Evolutionary conservation across 2,888 invertebrate genomes (phyloP).

Genomic region (Tupiocoris notatus): DNA sequence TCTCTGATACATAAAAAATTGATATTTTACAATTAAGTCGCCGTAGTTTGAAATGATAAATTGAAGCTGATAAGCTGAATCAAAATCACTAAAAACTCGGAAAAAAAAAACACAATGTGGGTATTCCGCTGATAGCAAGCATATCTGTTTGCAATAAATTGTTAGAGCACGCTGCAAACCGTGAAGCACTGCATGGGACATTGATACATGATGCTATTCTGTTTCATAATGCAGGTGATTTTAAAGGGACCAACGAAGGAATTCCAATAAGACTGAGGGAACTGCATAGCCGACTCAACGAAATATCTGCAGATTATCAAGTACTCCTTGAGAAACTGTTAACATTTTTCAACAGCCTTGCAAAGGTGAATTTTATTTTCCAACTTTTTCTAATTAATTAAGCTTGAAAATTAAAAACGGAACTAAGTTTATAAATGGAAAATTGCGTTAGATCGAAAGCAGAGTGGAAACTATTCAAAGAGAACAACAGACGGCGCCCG

Average conservation of each 20-base stretch:
- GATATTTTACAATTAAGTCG: too few species aligned
- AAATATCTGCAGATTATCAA: slow-evolving; percentile 69
- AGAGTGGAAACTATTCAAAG: slow-evolving; percentile 61
- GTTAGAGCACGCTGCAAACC: background rate
- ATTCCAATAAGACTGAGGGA: slow-evolving; percentile 66
- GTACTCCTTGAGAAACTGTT: slow-evolving; percentile 68
- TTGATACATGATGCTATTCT: background rate
- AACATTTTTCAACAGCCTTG: slow-evolving; percentile 67
- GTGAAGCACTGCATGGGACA: slow-evolving; percentile 29
- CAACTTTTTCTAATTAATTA: background rate
- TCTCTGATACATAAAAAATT: too few species aligned
- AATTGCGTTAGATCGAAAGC: slow-evolving; percentile 58
- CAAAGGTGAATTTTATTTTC: slow-evolving; percentile 56
- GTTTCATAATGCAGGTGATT: slow-evolving; percentile 53
- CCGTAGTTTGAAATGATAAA: too few species aligned
- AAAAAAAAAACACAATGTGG: too few species aligned
- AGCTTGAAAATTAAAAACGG: too few species aligned
- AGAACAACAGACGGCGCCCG: slow-evolving; percentile 53
- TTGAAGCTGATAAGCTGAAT: too few species aligned
- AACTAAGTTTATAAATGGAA: background rate
- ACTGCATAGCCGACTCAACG: slow-evolving; percentile 65
- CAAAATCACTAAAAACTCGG: too few species aligned
- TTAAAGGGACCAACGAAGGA: slow-evolving; percentile 59
- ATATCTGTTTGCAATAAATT: too few species aligned
- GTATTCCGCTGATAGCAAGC: too few species aligned